Base-by-base conservation (phyloP, 2,888 invertebrate species). In the Brassicogethes aeneus region DNA sequence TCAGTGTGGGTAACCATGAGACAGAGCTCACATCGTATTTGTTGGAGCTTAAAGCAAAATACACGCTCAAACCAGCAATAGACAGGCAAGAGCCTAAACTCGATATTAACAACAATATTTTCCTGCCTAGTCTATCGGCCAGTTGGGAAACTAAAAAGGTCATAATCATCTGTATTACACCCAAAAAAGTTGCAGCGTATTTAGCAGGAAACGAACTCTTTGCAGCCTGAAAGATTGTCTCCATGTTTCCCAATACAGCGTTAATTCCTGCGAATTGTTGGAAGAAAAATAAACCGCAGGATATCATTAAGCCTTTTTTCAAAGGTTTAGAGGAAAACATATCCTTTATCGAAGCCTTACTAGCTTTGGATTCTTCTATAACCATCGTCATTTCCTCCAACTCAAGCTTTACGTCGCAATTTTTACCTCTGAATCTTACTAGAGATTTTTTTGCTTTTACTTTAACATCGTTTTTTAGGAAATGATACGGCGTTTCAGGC, bases 1-100 rank as follows among this genome's bases (percentile, higher is more conserved):
- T 37, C n/a, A 15, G 29, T 12, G 86, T 72, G 0, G 86, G 86
- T 17, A 86, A 61, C 76, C 80, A 83, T 0, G 73, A 59, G 35
- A 83, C 70, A n/a, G 54, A 64, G 0, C 60, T 56, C 0, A 72
- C 70, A 1, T 72, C 63, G 0, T 69, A 63, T 0, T 87, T 1
- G 79, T 42, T 64, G 1, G 70, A 7, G 23, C 10, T 23, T 7
- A 23, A 61, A 40, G 76, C 75, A 68, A 85, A 85, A 67, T 75
- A 85, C 44, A 76, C 66, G 1, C 72, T 73, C 14, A 67, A 50
- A 2, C 56, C 45, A 12, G 15, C 3, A 13, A 17, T 3, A 13
- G 14, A 17, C 7, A 40, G 8, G 1, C 36, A 15, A 17, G 34
- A 14, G 5, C 43, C 43, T 14, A 15, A 15, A 14, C 36, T 16